Percentiles rank a stretch among this genome's conserved stretches.
These are phyloP conservation scores for Serrognathus titanus DNA, from an alignment of 2,888 invertebrate species.

Conservation along the genomic window DNA sequence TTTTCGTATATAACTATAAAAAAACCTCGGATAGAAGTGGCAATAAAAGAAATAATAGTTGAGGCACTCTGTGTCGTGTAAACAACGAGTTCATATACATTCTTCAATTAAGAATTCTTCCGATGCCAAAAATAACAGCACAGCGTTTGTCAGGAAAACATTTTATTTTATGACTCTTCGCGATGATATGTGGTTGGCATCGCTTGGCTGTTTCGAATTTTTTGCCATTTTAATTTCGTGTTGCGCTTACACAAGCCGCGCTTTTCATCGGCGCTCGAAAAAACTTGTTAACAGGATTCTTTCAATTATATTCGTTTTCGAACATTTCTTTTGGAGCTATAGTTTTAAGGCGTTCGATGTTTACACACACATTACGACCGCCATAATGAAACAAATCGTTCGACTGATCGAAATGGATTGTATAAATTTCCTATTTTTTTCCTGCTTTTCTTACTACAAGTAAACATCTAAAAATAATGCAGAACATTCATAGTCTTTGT, in stretches of 20 bases:
- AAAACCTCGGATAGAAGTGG: not conserved
- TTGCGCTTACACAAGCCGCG: not conserved
- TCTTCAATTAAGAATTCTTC: constrained; percentile 27
- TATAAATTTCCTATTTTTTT: too few relatives aligned
- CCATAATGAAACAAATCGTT: too few relatives aligned
- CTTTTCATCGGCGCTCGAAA: not conserved
- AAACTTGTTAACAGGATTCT: constrained; percentile 2
- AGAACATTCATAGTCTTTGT: too few relatives aligned
- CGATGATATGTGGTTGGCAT: constrained; percentile 1
- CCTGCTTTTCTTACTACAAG: too few relatives aligned
- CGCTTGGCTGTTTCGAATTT: not conserved
- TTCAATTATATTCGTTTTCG: not conserved
- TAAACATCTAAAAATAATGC: too few relatives aligned
- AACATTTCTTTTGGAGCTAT: not conserved
- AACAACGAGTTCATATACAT: constrained; percentile 26
- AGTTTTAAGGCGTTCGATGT: too few relatives aligned
- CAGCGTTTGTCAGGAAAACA: constrained; percentile 24
- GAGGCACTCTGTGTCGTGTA: constrained; percentile 24
- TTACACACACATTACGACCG: too few relatives aligned
- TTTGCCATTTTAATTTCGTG: constrained; percentile 2
- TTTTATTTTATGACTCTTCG: constrained; percentile 15
- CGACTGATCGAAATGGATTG: too few relatives aligned
- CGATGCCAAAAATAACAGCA: constrained; percentile 27
- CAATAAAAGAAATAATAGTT: constrained; percentile 23
- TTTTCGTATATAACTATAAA: not conserved